These are phyloP conservation scores for Schizotus pectinicornis DNA, from an alignment of 2,888 invertebrate genomes.

Conservation along the genomic window DNA sequence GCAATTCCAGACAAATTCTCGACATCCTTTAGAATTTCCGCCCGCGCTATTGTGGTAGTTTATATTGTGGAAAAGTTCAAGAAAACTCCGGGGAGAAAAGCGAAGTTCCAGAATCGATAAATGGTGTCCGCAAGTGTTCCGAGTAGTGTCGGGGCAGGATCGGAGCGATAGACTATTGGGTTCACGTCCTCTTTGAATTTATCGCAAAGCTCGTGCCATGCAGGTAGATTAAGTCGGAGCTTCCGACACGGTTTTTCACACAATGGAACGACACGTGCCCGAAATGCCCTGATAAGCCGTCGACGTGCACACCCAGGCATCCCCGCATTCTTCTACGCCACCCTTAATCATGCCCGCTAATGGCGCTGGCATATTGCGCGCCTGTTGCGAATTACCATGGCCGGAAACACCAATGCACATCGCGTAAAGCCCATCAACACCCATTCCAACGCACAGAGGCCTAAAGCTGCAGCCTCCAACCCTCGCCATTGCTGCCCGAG, in stretches of 20 bases:
- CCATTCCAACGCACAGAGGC: too few species aligned
- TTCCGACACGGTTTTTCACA: conserved; percentile 17
- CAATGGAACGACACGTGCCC: conserved; percentile 17
- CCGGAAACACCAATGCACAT: too few species aligned
- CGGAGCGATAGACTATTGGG: conserved; percentile 7
- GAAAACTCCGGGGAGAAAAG: conserved; percentile 28
- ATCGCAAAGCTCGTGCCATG: conserved; percentile 15
- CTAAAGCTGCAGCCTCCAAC: too few species aligned
- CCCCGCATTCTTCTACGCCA: conserved; percentile 6
- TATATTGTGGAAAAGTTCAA: conserved; percentile 40
- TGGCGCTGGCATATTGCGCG: too few species aligned
- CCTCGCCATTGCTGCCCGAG: too few species aligned
- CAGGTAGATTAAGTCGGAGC: conserved; percentile 18
- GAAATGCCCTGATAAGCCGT: conserved; percentile 12
- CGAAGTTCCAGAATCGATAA: conserved; percentile 37
- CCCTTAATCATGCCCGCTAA: conserved; percentile 21
- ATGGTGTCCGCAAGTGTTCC: conserved; percentile 20
- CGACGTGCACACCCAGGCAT: conserved; percentile 6
- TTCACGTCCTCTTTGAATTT: conserved; percentile 21
- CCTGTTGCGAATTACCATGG: too few species aligned
- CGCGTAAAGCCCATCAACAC: too few species aligned
- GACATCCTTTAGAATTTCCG: conserved; percentile 36
- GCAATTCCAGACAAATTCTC: conserved; percentile 38
- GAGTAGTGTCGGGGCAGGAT: too few species aligned
- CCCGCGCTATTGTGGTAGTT: conserved; percentile 33